Base-by-base conservation (phyloP, 2,797 vertebrate genomes). In the Knipowitschia caucasica region DNA sequence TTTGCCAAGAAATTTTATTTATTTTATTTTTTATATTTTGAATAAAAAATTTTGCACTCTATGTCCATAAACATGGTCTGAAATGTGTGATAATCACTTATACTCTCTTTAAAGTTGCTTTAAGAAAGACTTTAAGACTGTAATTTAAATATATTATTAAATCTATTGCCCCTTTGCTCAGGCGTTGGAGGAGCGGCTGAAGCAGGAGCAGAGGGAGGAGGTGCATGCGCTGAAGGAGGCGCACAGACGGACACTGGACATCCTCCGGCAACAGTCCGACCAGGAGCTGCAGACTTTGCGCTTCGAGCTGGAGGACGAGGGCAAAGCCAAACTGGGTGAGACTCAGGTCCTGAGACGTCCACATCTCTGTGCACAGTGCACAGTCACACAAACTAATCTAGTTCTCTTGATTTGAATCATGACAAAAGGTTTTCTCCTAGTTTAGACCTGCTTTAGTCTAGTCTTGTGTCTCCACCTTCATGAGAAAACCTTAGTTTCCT, bases 251-350 rank as follows among this genome's bases (percentile, higher is more conserved):
- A 94, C 92, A 5, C 90, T 98, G 76, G 94, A 98, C 61, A 93
- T 93, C 75, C 93, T 99, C 67, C 89, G 92, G 46, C 69, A 95
- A 78, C 94, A 98, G 83, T 95, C 96, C 18, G 93, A 96, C 20
- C 95, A 99, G 80, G 95, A 99, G 62, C 92, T 98, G 62, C 95
- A 98, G 84, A 98, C 95, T 0, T 88, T 99, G 53, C 89, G 96
- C 8, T 98, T 96, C 63, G 97, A 99, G 50, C 84, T 99, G 57
- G 96, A 99, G 81, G 96, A 98, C 23, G 96, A 99, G 81, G 95
- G 95, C 42, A 98, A 98, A 80, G 95, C 95, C 12, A 96, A 98
- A 92, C 91, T 99, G 67, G 85, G 86, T 88, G 27, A 31, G 45
- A 43, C 3, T 23, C 40, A 20, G n/a, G n/a, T n/a, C n/a, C n/a